Evolutionary conservation across 2,888 invertebrate species (phyloP).

Genomic region (Cremastinae sp.): DNA sequence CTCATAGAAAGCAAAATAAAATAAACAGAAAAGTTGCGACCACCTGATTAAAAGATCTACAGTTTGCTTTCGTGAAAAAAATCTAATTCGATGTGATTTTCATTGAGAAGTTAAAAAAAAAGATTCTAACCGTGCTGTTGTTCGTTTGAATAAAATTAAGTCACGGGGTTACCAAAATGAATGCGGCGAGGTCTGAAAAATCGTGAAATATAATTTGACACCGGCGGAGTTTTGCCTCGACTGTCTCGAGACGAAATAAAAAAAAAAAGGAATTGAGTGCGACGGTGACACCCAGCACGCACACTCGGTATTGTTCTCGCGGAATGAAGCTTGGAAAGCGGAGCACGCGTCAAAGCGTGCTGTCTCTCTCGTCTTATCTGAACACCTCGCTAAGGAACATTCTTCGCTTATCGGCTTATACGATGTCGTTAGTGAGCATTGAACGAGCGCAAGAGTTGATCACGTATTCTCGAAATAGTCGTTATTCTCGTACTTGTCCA

Average conservation of each 20-base stretch:
- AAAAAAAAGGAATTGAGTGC: background rate
- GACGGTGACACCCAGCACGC: background rate
- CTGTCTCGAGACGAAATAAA: background rate
- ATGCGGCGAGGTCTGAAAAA: too few relatives aligned
- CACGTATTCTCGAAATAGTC: conserved; percentile 26
- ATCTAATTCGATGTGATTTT: too few relatives aligned
- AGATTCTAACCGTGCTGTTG: too few relatives aligned
- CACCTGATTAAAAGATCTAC: too few relatives aligned
- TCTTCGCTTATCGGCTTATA: conserved; percentile 48
- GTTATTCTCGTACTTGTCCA: conserved; percentile 13
- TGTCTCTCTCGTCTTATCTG: conserved; percentile 44
- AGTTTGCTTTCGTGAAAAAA: too few relatives aligned
- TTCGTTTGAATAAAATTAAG: too few relatives aligned
- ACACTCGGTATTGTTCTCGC: conserved; percentile 15
- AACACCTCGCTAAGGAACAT: conserved; percentile 35
- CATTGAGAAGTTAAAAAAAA: too few relatives aligned
- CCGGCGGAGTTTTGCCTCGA: too few relatives aligned
- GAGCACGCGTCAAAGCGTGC: conserved; percentile 10
- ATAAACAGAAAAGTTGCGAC: too few relatives aligned
- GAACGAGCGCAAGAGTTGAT: conserved; percentile 17
- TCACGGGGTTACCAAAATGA: too few relatives aligned
- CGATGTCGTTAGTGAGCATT: conserved; percentile 1
- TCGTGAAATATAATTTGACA: too few relatives aligned
- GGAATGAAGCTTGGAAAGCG: conserved; percentile 15
- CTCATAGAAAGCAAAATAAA: too few relatives aligned